phyloP scores from a whole-genome alignment of 1,140 invertebrate genomes.

The Tenebrio molitor region DNA sequence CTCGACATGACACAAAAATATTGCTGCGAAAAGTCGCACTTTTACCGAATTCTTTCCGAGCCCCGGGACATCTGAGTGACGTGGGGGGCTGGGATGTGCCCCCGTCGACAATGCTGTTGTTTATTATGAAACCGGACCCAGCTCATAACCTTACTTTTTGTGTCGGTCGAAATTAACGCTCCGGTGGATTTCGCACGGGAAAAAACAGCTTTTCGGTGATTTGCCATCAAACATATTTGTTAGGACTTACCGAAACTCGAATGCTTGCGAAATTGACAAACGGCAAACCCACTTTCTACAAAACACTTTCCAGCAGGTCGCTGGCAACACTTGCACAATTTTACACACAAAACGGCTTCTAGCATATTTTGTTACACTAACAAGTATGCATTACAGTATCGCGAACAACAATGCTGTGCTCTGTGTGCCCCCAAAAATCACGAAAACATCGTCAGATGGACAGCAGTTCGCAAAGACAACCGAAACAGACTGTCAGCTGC shows the following conservation, averaged over 20 bases:
- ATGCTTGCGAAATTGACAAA: conserved; percentile 53
- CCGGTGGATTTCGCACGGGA: too few species aligned
- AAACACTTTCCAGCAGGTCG: conserved; percentile 55
- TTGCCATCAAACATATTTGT: not conserved
- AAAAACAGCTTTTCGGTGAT: too few species aligned
- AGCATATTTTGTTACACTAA: conserved; percentile 48
- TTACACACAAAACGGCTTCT: conserved; percentile 47
- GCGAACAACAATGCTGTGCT: conserved; percentile 19
- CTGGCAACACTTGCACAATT: conserved; percentile 50
- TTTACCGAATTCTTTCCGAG: conserved; percentile 7
- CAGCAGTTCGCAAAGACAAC: conserved; percentile 44
- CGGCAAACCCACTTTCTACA: conserved; percentile 57
- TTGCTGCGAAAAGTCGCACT: not conserved
- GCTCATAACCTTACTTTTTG: conserved; percentile 13
- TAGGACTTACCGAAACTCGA: conserved; percentile 50
- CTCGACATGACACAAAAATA: conserved; percentile 2
- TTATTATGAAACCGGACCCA: too few species aligned
- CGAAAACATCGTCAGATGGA: conserved; percentile 53
- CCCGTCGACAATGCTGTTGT: too few species aligned
- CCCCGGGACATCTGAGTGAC: too few species aligned
- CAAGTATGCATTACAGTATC: conserved; percentile 27
- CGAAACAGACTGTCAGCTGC: conserved; percentile 50
- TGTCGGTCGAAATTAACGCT: not conserved
- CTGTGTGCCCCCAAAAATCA: conserved; percentile 43
- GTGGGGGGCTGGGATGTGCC: too few species aligned